Base-by-base conservation (phyloP, 2,113 vertebrate genomes). In the Chaetodon auriga region DNA sequence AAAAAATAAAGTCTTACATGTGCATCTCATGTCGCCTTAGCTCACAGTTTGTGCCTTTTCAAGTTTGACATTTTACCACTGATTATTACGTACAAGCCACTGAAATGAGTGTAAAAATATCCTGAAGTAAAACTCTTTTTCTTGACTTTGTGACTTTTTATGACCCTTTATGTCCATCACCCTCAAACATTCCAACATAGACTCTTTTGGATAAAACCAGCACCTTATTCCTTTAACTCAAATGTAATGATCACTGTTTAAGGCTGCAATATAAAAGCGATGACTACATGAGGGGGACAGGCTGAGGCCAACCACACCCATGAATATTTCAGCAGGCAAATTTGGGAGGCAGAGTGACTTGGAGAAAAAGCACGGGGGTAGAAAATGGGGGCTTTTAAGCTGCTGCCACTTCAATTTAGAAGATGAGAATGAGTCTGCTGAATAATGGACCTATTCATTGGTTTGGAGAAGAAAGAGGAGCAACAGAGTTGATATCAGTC, bases 391-490 rank as follows among this genome's bases (percentile, higher is more conserved):
- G 38, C 74, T 87, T 89, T 90, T 94, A 93, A 94, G 93, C 95
- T 93, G 85, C 93, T 92, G 88, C 91, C 93, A 92, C 93, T 94
- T 93, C 90, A 92, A 94, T 95, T 91, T 92, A 94, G 92, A 82
- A 94, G 92, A 95, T 92, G 93, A 92, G 93, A 93, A 83, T 86
- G 93, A 94, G 87, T 90, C 90, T 82, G 77, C 86, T 90, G 94
- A 94, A 96, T 94, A 95, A 95, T 94, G 89, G 87, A 92, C 94
- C 92, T 91, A 95, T 95, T 95, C 95, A 95, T 92, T 76, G 89
- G 83, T 54, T 79, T 64, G 80, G 81, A 89, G 92, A 93, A 94
- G 93, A 95, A 94, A 94, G 83, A 88, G 87, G 74, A 92, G 89
- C 79, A 90, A 87, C 89, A 90, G 93, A 92, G 87, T 95, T 93